Conservation (phyloP, 2,113 vertebrate species). For the Zingel zingel region DNA sequence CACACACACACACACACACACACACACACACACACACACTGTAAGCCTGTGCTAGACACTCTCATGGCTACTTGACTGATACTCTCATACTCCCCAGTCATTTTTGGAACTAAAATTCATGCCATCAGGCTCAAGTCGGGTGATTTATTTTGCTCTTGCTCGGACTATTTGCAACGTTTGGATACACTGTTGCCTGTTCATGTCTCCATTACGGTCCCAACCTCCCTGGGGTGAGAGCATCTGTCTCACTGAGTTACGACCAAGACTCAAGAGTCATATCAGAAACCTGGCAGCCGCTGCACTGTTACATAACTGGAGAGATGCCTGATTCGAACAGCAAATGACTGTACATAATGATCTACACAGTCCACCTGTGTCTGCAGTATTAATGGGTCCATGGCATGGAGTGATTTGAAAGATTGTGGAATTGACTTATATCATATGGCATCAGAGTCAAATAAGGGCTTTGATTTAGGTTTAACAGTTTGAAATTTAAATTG, state of each 20-base stretch:
- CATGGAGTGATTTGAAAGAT: neutral
- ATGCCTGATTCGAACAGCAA: slow-evolving; percentile 7
- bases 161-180: slow-evolving; percentile 62
- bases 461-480: neutral
- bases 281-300: slow-evolving; percentile 30
- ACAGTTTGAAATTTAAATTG: too few species aligned
- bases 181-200: slow-evolving; percentile 55
- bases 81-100: slow-evolving; percentile 24
- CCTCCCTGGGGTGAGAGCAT: slow-evolving; percentile 47
- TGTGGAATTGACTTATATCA: neutral
- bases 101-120: slow-evolving; percentile 27
- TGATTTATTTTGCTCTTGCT: slow-evolving; percentile 53
- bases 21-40: slow-evolving; percentile 29
- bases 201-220: slow-evolving; percentile 45
- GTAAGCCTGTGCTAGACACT: slow-evolving; percentile 18
- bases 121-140: slow-evolving; percentile 17
- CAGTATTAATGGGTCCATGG: neutral
- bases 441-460: neutral
- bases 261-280: slow-evolving; percentile 27
- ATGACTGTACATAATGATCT: neutral
- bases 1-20: slow-evolving; percentile 8
- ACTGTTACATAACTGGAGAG: slow-evolving; percentile 37
- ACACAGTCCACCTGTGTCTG: neutral
- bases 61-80: slow-evolving; percentile 48
- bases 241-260: slow-evolving; percentile 50